A percentile compares a stretch with the other conserved stretches of the same genome.
Conservation (phyloP, 2,888 invertebrate species). For the Phaonia tiefii region DNA sequence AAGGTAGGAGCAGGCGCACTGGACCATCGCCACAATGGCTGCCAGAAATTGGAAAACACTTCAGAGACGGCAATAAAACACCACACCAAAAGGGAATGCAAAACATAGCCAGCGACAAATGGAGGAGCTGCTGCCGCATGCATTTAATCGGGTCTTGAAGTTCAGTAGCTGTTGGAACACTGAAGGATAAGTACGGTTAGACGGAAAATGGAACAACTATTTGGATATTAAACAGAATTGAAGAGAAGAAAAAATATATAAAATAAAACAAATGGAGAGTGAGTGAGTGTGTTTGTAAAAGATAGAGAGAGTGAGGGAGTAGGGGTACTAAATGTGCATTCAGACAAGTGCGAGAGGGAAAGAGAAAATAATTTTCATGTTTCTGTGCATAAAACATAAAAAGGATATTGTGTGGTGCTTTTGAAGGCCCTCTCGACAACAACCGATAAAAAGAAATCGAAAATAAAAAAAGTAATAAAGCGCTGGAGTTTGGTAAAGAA, state of each 20-base stretch:
- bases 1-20: constrained; percentile 73
- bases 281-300: constrained; percentile 42
- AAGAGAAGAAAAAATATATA: not conserved
- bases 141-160: constrained; percentile 19
- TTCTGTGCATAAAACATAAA: constrained; percentile 31
- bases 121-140: constrained; percentile 35
- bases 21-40: constrained; percentile 61
- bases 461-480: constrained; percentile 35
- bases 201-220: constrained; percentile 68
- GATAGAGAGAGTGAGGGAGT: constrained; percentile 21
- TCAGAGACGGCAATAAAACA: constrained; percentile 65
- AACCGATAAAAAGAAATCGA: constrained; percentile 10
- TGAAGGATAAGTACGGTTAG: constrained; percentile 77
- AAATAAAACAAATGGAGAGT: constrained; percentile 13
- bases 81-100: constrained; percentile 67
- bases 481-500: constrained; percentile 24
- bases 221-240: constrained; percentile 40
- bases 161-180: constrained; percentile 79
- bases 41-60: constrained; percentile 62
- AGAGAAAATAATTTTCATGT: constrained; percentile 26
- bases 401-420: constrained; percentile 38
- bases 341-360: constrained; percentile 29
- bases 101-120: not conserved
- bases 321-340: constrained; percentile 50
- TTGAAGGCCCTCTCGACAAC: constrained; percentile 31